A percentile compares a stretch with the other conserved stretches of the same genome.
These are phyloP conservation scores for Asteroscopus sphinx DNA, from an alignment of 2,888 invertebrate genomes.

Conservation along the genomic window DNA sequence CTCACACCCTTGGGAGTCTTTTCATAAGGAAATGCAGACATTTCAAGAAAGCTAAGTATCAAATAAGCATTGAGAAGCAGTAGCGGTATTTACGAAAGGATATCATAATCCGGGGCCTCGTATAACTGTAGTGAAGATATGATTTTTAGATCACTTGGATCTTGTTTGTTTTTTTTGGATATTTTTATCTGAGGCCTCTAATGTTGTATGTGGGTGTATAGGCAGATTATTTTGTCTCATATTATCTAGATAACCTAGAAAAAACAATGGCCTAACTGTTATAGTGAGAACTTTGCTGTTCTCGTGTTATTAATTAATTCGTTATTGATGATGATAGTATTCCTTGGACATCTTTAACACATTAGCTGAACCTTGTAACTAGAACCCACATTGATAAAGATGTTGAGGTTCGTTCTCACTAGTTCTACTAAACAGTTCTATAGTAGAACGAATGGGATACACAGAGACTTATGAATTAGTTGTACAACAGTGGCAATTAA, in stretches of 20 bases:
- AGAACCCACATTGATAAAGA: no score
- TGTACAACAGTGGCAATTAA: no score
- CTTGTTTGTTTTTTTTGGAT: slow-evolving; percentile 20
- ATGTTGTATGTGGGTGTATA: slow-evolving; percentile 31
- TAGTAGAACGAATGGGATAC: no score
- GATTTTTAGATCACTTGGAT: slow-evolving; percentile 35
- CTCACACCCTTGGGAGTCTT: slow-evolving; percentile 79
- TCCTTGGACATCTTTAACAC: no score
- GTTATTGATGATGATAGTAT: background rate
- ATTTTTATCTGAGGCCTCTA: slow-evolving; percentile 9
- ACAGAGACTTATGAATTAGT: no score
- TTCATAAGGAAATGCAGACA: slow-evolving; percentile 90
- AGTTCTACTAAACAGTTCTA: no score
- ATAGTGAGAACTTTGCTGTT: slow-evolving; percentile 3
- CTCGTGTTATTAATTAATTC: background rate
- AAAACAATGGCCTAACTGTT: slow-evolving; percentile 41
- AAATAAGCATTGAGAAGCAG: slow-evolving; percentile 80
- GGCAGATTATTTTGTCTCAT: slow-evolving; percentile 6
- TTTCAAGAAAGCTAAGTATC: slow-evolving; percentile 88
- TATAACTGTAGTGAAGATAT: slow-evolving; percentile 55
- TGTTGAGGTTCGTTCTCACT: no score
- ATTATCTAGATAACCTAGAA: slow-evolving; percentile 27
- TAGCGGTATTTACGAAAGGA: slow-evolving; percentile 76
- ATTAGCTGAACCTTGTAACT: no score
- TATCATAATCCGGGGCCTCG: slow-evolving; percentile 70